Base-by-base conservation (phyloP, 1,140 invertebrate species). In the Diorhabda elongata region DNA sequence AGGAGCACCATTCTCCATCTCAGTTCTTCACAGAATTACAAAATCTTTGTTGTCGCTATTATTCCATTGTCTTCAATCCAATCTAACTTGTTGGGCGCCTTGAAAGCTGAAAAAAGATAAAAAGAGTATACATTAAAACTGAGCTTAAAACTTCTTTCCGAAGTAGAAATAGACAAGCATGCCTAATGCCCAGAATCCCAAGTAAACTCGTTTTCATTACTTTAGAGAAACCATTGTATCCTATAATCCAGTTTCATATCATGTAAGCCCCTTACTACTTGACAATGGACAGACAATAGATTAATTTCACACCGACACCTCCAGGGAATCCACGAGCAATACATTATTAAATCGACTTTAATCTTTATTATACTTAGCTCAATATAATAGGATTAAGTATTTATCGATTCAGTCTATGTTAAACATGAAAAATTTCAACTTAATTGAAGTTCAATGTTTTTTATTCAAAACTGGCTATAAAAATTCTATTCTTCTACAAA, bases 71-170 rank as follows among this genome's bases (percentile, higher is more conserved):
- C n/a, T 52, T 52, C 6, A 52, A 52, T 52, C n/a, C n/a, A 8
- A 52, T 52, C 47, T n/a, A 52, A n/a, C 6, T 52, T 52, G 6
- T 52, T n/a, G 47, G n/a, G n/a, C n/a, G 6, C 4, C 3, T 8
- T 52, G 47, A 52, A 52, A 52, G 47, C 47, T 52, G n/a, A 3
- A 52, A n/a, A 52, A n/a, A n/a, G n/a, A 52, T 52, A 8, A 52
- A 52, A 52, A 26, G n/a, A 52, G 47, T 52, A 52, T n/a, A 4
- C 47, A 52, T 52, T 52, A 8, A 4, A n/a, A 52, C 6, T 2
- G n/a, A 52, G 47, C 47, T 52, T 52, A 52, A 52, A 52, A 52
- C 47, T 52, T 52, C n/a, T n/a, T 52, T 52, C n/a, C 47, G 47
- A 26, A 26, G 26, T 52, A 52, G 6, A 4, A n/a, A 52, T 52